Evolutionary conservation across 2,113 vertebrate species (phyloP), one percentile per base, ranked within the genome.

Genomic region (Oplegnathus fasciatus): DNA sequence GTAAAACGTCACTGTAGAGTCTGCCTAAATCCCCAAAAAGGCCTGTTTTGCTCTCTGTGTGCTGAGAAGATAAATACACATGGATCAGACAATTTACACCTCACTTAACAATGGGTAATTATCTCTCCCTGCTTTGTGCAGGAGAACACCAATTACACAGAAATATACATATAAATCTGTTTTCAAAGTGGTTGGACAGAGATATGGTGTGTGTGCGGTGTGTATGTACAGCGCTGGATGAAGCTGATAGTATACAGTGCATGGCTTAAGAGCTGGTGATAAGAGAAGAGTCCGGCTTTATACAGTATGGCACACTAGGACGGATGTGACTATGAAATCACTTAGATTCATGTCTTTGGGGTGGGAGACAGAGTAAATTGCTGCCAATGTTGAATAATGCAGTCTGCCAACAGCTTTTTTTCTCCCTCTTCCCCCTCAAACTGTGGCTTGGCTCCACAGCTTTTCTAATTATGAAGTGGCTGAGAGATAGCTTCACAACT

Each of bases 321-420:
- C 18, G 83, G 57, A 91, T 87, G 75, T 73, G 82, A 86, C 87
- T 88, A 72, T 88, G 84, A 90, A 90, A 89, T 90, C 92, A 90
- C 90, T 91, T 86, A 85, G 87, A 92, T 91, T 89, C 66, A 50
- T 90, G 92, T 95, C 89, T 89, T 90, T 84, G 67, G 88, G 90
- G 88, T 75, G 86, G 89, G 89, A 92, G 87, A 91, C 54, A 3
- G 48, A 86, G 75, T 83, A 89, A 88, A 89, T 89, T 69, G 86
- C 86, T 91, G 92, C 90, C 92, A 93, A 90, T 92, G 89, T 92
- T 92, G 87, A 94, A 93, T 91, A 91, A 90, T 88, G 79, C 70
- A 87, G 86, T 78, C 91, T 93, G 92, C 93, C 91, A 92, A 90
- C 82, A 90, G 78, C 26, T 77, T 81, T 71, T 87, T 18, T 65